phyloP scores from a whole-genome alignment of 2,113 vertebrate species.

The Cynopterus brachyotis region DNA sequence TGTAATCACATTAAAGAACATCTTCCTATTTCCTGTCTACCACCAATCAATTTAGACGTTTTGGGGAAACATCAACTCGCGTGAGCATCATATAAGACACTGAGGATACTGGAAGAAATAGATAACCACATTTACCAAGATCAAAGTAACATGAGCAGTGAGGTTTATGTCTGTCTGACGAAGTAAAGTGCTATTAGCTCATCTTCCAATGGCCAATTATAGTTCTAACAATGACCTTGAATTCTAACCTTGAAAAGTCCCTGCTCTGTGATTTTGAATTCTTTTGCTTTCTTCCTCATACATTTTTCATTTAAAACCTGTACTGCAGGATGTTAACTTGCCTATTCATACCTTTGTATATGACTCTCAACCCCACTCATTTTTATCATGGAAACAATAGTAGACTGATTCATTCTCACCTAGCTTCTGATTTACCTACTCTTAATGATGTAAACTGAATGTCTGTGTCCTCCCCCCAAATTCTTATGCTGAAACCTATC shows the following conservation, averaged over 20 bases:
- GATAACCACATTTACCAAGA: background rate
- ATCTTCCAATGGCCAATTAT: background rate
- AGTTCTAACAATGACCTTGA: background rate
- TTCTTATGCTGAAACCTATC: background rate
- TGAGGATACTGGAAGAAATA: background rate
- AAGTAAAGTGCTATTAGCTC: background rate
- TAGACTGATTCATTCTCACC: background rate
- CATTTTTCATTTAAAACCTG: background rate
- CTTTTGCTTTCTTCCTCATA: background rate
- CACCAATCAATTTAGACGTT: background rate
- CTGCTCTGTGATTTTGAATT: background rate
- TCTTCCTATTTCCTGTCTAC: background rate
- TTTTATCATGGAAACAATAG: background rate
- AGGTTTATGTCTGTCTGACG: background rate
- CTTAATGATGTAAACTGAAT: background rate
- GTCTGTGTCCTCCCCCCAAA: background rate
- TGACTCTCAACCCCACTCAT: background rate
- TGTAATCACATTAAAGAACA: background rate
- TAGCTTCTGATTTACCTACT: background rate
- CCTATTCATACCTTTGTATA: background rate
- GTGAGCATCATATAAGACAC: background rate
- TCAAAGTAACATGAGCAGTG: background rate
- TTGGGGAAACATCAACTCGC: background rate
- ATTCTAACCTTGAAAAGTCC: constrained; percentile 16
- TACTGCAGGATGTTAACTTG: background rate